phyloP scores from a whole-genome alignment of 92 coral and sea anemone genomes.

The Palythoa grandiflora region DNA sequence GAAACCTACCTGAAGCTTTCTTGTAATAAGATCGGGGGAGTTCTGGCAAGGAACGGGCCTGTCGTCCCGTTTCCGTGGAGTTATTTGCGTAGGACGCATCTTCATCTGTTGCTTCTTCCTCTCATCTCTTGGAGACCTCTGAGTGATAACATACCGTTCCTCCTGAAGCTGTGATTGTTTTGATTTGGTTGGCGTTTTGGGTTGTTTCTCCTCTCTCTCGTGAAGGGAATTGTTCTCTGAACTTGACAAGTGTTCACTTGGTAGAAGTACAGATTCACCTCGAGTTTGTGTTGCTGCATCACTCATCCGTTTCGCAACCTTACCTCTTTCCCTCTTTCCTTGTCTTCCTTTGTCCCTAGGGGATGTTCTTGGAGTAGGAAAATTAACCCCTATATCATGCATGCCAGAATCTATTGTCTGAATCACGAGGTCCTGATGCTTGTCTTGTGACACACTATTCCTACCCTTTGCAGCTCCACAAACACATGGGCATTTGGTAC shows the following conservation, averaged over 20 bases:
- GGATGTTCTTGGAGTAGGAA: slow-evolving; percentile 74
- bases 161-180: not conserved
- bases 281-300: slow-evolving; percentile 66
- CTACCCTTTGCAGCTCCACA: slow-evolving; percentile 62
- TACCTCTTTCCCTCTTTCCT: slow-evolving; percentile 17
- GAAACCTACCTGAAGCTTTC: slow-evolving; percentile 34
- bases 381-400: slow-evolving; percentile 87
- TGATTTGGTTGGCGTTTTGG: slow-evolving; percentile 13
- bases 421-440: slow-evolving; percentile 23
- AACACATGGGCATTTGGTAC: slow-evolving; percentile 45
- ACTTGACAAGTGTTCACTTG: not conserved
- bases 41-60: slow-evolving; percentile 43
- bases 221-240: not conserved
- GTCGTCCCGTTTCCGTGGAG: slow-evolving; percentile 23
- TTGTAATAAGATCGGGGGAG: slow-evolving; percentile 27
- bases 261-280: slow-evolving; percentile 18
- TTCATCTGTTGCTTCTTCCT: slow-evolving; percentile 3
- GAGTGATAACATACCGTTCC: slow-evolving; percentile 37
- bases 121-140: slow-evolving; percentile 35
- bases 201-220: not conserved
- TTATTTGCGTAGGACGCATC: not conserved
- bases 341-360: slow-evolving; percentile 31
- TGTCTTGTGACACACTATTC: slow-evolving; percentile 21
- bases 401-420: slow-evolving; percentile 45
- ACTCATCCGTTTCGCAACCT: slow-evolving; percentile 30